Evolutionary conservation across 2,797 vertebrate genomes (phyloP).

Genomic region (Melanotaenia parkinsoni): DNA sequence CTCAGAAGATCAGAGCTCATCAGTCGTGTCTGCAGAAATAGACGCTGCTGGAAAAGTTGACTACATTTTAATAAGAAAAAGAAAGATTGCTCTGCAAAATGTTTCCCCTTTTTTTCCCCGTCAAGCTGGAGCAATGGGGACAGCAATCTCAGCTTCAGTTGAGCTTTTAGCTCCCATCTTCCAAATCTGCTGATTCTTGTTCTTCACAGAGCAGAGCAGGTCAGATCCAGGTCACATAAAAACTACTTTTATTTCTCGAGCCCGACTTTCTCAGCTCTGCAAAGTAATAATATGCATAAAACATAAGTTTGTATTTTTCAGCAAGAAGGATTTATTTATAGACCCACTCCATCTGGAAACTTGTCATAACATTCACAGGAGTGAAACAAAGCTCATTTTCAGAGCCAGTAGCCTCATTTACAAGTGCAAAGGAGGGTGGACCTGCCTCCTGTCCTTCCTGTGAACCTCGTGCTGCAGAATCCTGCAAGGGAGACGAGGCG

Average conservation of each 20-base stretch:
- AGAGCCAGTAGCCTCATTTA: slow-evolving; percentile 65
- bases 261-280: slow-evolving; percentile 25
- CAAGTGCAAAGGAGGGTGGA: slow-evolving; percentile 8
- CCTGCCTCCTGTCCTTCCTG: slow-evolving; percentile 41
- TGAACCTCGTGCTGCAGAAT: slow-evolving; percentile 59
- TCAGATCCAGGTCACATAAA: slow-evolving; percentile 26
- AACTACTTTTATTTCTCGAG: not conserved
- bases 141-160: not conserved
- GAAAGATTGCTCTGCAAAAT: too few relatives aligned
- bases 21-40: too few relatives aligned
- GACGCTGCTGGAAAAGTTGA: too few relatives aligned
- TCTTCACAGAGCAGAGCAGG: not conserved
- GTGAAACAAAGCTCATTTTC: slow-evolving; percentile 64
- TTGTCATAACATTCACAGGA: slow-evolving; percentile 63
- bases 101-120: too few relatives aligned
- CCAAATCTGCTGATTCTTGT: slow-evolving; percentile 14
- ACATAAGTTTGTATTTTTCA: slow-evolving; percentile 62
- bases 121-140: too few relatives aligned
- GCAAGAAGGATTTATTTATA: slow-evolving; percentile 59
- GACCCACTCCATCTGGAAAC: slow-evolving; percentile 62
- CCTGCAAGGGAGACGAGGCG: slow-evolving; percentile 23
- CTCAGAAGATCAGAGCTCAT: too few relatives aligned
- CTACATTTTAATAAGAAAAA: too few relatives aligned
- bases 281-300: slow-evolving; percentile 60
- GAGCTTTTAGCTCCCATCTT: not conserved